Evolutionary conservation across 2,888 invertebrate genomes (phyloP), one percentile per base, ranked within the genome.

Genomic region (Drosophila sordidapex): DNA sequence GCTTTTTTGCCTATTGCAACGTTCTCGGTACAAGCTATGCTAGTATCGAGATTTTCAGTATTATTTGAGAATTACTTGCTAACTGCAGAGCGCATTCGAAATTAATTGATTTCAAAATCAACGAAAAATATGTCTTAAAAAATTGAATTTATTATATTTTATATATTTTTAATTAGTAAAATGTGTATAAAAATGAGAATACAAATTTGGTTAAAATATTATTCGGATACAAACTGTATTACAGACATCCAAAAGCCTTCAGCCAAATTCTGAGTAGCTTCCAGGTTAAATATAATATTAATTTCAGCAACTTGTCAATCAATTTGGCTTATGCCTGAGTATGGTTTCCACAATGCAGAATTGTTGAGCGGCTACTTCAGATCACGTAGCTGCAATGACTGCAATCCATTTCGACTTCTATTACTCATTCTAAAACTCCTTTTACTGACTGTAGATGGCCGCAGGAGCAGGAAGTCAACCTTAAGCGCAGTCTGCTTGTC

Each of bases 331-430:
- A 25, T 25, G 46, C 7, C 15, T 8, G 25, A 25, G 8, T 4
- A 15, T 15, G 15, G 15, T 8, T 15, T 46, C 7, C 4, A 4
- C 4, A 25, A 8, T 25, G 25, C 1, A 4, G 25, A 40, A 13
- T 35, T 36, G 6, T 57, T 11, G 8, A 13, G 58, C 35, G 25
- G 38, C 15, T 35, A 79, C 79, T 85, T 86, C 72, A 73, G 78
- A 86, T 85, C 91, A 92, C 91, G 92, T 92, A 85, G 65, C 81
- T 81, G 81, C 82, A 82, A 76, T 78, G 83, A 79, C 86, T 86
- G 82, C 79, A 87, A 89, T 87, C 85, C 83, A 91, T 91, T 90
- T 84, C 76, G 78, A 83, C 81, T 78, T 72, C 61, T 65, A 77
- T 61, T 72, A 52, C 60, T 57, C 53, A 38, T 54, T 13, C 78